These are phyloP conservation scores for Notocelia uddmanniana DNA, from an alignment of 2,888 invertebrate species.

Conservation along the genomic window DNA sequence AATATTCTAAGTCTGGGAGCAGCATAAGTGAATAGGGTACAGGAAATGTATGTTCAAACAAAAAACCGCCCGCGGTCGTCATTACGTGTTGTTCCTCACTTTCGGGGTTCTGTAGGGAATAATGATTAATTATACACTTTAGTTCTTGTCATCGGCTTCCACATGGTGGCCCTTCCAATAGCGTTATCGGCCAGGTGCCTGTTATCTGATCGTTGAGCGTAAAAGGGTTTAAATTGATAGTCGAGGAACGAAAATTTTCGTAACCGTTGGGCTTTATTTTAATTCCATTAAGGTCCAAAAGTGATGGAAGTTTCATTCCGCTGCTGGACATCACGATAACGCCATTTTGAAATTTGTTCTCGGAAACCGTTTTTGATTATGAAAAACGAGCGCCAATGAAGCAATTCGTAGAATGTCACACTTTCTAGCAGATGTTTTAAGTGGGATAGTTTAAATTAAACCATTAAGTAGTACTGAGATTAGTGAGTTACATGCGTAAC, in stretches of 20 bases:
- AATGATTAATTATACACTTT: slow-evolving; percentile 83
- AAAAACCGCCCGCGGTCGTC: slow-evolving; percentile 74
- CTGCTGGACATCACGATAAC: slow-evolving; percentile 60
- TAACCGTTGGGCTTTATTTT: not conserved
- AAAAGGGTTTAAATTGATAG: slow-evolving; percentile 72
- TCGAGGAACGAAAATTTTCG: not conserved
- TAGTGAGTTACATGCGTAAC: not conserved
- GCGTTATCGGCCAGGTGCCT: slow-evolving; percentile 79
- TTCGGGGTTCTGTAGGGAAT: slow-evolving; percentile 71
- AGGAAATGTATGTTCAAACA: slow-evolving; percentile 74
- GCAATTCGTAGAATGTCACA: slow-evolving; percentile 38
- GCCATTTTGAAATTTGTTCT: slow-evolving; percentile 55
- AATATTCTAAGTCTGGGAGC: not conserved
- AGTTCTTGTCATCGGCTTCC: slow-evolving; percentile 77
- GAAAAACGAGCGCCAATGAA: slow-evolving; percentile 39
- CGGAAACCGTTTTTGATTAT: slow-evolving; percentile 46
- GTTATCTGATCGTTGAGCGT: slow-evolving; percentile 77
- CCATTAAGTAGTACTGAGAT: too few species aligned
- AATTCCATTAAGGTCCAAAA: not conserved
- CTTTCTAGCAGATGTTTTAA: slow-evolving; percentile 32
- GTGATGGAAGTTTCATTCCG: not conserved
- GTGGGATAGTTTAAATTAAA: slow-evolving; percentile 23
- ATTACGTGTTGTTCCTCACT: slow-evolving; percentile 68
- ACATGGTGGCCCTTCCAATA: slow-evolving; percentile 68
- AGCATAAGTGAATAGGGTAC: slow-evolving; percentile 57